Evolutionary conservation across 2,797 vertebrate genomes (phyloP).

Genomic region (Nannoperca australis): DNA sequence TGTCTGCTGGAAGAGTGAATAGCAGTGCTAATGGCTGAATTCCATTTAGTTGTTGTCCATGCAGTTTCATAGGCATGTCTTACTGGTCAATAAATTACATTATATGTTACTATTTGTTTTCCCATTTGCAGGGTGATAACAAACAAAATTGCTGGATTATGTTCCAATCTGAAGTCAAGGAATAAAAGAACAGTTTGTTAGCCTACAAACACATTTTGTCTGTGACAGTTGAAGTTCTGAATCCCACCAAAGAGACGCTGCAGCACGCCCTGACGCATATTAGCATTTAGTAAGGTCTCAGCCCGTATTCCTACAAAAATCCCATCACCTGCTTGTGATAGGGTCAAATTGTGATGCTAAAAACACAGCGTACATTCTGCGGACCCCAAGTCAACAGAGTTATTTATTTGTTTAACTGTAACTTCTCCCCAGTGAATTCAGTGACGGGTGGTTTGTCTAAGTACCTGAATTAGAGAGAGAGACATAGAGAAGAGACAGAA

Average conservation of each 20-base stretch:
- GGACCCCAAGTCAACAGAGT: conserved; percentile 25
- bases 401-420: conserved; percentile 57
- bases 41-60: not conserved
- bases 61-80: not conserved
- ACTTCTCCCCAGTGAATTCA: conserved; percentile 54
- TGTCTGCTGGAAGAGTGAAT: not conserved
- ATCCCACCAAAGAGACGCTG: not conserved
- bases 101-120: not conserved
- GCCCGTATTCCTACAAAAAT: not conserved
- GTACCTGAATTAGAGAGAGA: conserved; percentile 67
- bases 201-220: not conserved
- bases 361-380: not conserved
- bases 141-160: too few species aligned
- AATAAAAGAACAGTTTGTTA: not conserved
- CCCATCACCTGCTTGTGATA: not conserved
- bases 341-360: conserved; percentile 1
- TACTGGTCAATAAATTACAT: not conserved
- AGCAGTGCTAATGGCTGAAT: not conserved
- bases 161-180: not conserved
- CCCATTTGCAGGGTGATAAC: not conserved
- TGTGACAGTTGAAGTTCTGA: not conserved
- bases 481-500: conserved; percentile 17
- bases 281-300: not conserved
- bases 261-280: not conserved
- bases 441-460: conserved; percentile 52